A percentile compares a stretch with the other conserved stretches of the same genome.
Conservation (phyloP, 2,113 vertebrate genomes). For the Apaloderma vittatum region DNA sequence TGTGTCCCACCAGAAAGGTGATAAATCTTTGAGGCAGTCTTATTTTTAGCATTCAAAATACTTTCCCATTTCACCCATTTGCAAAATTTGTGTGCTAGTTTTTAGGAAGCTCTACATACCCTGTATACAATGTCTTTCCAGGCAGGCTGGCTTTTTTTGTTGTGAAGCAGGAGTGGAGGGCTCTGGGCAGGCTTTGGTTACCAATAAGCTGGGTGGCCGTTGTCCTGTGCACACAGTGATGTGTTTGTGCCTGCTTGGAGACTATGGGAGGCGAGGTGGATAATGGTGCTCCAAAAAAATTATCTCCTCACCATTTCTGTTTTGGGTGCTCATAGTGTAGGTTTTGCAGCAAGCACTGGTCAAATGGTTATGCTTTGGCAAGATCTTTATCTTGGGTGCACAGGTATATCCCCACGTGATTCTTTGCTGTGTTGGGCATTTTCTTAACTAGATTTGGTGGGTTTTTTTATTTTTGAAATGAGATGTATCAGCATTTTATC, state of each 20-base stretch:
- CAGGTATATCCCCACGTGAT: background rate
- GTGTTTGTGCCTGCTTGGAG: rapidly evolving
- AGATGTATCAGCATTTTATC: background rate
- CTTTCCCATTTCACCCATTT: background rate
- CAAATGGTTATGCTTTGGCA: background rate
- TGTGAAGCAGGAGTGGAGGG: background rate
- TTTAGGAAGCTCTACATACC: background rate
- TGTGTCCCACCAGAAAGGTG: background rate
- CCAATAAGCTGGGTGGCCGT: background rate
- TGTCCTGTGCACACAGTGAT: rapidly evolving
- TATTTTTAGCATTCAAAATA: background rate
- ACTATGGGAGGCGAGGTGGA: background rate
- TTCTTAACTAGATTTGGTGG: background rate
- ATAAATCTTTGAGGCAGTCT: background rate
- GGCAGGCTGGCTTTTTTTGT: background rate
- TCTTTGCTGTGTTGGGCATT: background rate
- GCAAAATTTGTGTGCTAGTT: background rate
- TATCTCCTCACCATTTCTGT: background rate
- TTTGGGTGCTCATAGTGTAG: background rate
- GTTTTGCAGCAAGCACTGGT: background rate
- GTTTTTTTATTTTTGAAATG: background rate
- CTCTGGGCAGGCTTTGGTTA: background rate
- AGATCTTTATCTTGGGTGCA: too few relatives aligned
- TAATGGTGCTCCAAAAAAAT: background rate
- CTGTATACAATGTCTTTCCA: background rate